Evolutionary conservation across 2,797 vertebrate species (phyloP).

Genomic region (Coendou prehensilis): DNA sequence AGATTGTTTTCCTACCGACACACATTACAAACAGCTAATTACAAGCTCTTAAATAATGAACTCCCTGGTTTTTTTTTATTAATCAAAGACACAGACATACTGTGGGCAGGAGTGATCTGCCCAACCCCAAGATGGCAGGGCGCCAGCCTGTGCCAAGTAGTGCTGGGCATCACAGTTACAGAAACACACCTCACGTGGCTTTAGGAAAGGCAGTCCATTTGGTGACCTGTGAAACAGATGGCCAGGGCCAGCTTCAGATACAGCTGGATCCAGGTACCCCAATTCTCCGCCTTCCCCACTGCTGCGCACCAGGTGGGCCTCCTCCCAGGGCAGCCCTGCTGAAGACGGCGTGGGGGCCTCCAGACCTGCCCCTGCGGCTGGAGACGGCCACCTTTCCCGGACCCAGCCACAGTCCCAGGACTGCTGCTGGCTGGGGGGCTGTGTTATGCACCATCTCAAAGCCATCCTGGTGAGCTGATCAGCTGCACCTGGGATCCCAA

Average conservation of each 20-base stretch:
- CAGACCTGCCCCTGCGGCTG: background rate
- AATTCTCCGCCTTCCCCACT: background rate
- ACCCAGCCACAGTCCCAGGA: background rate
- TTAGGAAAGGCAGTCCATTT: background rate
- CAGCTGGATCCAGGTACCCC: background rate
- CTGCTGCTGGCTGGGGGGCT: background rate
- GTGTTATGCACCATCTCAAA: too few relatives aligned
- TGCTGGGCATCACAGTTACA: background rate
- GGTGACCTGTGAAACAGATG: background rate
- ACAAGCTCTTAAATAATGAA: background rate
- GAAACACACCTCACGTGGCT: background rate
- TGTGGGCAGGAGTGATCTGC: background rate
- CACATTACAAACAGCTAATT: background rate
- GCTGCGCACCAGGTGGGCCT: background rate
- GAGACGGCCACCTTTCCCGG: background rate
- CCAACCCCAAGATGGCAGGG: background rate
- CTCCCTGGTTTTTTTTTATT: background rate
- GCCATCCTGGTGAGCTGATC: fast-evolving
- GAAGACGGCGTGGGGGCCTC: background rate
- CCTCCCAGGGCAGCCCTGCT: background rate
- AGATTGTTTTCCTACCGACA: background rate
- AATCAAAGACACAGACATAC: background rate
- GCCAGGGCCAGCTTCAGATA: background rate
- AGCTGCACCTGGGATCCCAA: background rate
- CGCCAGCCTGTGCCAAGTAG: background rate